Percentiles rank a stretch among this genome's conserved stretches.
These are phyloP conservation scores for Rhodinocichla rosea DNA, from an alignment of 2,113 vertebrate species.

Conservation along the genomic window DNA sequence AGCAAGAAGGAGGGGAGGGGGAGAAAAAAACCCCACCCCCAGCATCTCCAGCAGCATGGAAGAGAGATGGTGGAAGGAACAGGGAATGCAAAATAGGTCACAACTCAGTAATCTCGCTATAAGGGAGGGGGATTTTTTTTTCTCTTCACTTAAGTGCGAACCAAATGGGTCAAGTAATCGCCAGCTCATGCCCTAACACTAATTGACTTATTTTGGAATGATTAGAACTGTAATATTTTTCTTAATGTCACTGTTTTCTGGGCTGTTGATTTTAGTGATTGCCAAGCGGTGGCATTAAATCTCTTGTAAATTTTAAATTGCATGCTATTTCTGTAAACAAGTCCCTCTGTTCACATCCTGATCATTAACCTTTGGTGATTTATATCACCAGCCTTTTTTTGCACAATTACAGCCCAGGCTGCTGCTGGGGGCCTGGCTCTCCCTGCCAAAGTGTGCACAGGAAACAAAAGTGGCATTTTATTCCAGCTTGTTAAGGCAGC, in stretches of 20 bases:
- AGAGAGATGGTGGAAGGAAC: neutral
- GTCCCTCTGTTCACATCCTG: constrained; percentile 73
- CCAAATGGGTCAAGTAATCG: constrained; percentile 79
- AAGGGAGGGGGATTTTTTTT: constrained; percentile 33
- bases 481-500: constrained; percentile 30
- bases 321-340: constrained; percentile 77
- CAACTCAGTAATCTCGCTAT: constrained; percentile 56
- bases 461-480: constrained; percentile 40
- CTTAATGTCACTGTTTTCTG: constrained; percentile 85
- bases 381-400: constrained; percentile 61
- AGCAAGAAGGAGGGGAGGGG: neutral
- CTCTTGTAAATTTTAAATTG: constrained; percentile 84
- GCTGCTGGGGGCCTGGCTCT: neutral
- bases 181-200: constrained; percentile 79
- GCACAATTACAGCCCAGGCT: constrained; percentile 57
- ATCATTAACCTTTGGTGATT: constrained; percentile 81
- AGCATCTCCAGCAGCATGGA: neutral
- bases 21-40: neutral
- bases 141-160: constrained; percentile 72
- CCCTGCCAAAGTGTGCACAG: neutral
- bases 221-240: constrained; percentile 85
- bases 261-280: constrained; percentile 94
- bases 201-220: constrained; percentile 81
- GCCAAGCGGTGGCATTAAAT: constrained; percentile 82
- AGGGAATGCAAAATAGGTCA: constrained; percentile 72